Evolutionary conservation across 64 coral and sea anemone species (phyloP).

Genomic region (Trachythela sp.): DNA sequence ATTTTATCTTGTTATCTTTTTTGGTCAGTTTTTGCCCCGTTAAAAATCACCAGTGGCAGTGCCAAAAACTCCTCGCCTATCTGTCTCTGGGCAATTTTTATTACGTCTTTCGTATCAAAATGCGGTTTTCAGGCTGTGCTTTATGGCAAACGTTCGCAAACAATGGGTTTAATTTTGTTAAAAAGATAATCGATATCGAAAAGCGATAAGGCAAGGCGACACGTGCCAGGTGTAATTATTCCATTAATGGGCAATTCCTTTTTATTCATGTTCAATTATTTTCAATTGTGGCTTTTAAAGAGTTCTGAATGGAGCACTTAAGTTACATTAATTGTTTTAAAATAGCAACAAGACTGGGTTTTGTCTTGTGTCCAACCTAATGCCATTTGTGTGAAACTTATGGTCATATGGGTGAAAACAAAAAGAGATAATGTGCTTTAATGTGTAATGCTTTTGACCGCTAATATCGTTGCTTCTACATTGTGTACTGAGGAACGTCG

Average conservation of each 20-base stretch:
- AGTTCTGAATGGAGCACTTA: neutral
- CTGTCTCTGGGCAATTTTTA: too few species aligned
- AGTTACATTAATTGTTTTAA: neutral
- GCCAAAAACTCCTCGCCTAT: too few species aligned
- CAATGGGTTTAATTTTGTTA: neutral
- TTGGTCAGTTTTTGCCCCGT: too few species aligned
- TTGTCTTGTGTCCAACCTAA: neutral
- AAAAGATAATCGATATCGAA: neutral
- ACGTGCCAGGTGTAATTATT: neutral
- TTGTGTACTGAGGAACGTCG: neutral
- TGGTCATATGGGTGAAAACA: neutral
- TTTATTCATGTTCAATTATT: neutral
- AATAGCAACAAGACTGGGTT: neutral
- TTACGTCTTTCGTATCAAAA: too few species aligned
- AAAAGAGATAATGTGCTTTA: neutral
- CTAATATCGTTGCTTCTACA: neutral
- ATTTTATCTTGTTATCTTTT: too few species aligned
- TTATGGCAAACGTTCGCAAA: too few species aligned
- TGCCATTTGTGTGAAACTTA: neutral
- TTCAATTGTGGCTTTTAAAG: slow-evolving; percentile 6
- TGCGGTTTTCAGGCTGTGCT: too few species aligned
- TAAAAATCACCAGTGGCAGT: too few species aligned
- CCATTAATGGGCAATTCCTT: neutral
- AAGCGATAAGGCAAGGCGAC: neutral
- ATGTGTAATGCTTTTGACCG: neutral